A percentile compares a stretch with the other conserved stretches of the same genome.
Evolutionary conservation across 64 coral and sea anemone genomes (phyloP).

Genomic region (Dendronephthya gigantea): DNA sequence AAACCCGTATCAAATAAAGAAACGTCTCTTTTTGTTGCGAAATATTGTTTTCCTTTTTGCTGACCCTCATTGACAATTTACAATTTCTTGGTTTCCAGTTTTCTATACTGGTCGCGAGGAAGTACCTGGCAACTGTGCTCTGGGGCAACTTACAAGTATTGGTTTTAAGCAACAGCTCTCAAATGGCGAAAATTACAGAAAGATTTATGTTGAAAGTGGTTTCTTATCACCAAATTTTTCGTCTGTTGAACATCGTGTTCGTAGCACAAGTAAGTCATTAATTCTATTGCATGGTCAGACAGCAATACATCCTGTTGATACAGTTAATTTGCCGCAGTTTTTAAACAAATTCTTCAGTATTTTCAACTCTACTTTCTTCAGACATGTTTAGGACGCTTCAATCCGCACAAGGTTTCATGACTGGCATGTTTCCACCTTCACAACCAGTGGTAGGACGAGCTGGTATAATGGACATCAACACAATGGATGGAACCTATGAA

Average conservation of each 20-base stretch:
- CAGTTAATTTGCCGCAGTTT: not conserved
- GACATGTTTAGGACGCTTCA: slow-evolving; percentile 42
- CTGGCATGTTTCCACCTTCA: slow-evolving; percentile 30
- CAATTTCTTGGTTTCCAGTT: not conserved
- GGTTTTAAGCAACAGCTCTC: slow-evolving; percentile 55
- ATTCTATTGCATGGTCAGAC: not conserved
- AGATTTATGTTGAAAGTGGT: slow-evolving; percentile 53
- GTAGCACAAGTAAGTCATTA: slow-evolving; percentile 60
- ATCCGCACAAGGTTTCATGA: slow-evolving; percentile 34
- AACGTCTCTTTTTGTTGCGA: too few species aligned
- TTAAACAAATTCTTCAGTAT: not conserved
- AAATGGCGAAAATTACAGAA: slow-evolving; percentile 53
- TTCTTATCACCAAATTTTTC: slow-evolving; percentile 66
- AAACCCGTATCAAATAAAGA: too few species aligned
- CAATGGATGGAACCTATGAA: slow-evolving; percentile 24
- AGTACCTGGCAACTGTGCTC: slow-evolving; percentile 59
- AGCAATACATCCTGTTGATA: not conserved
- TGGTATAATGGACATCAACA: slow-evolving; percentile 46
- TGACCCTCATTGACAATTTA: not conserved
- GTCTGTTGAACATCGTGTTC: slow-evolving; percentile 28
- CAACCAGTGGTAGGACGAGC: slow-evolving; percentile 31
- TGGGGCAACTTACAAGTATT: slow-evolving; percentile 59
- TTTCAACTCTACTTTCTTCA: slow-evolving; percentile 15
- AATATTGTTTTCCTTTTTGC: too few species aligned
- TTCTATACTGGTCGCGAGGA: slow-evolving; percentile 48